Evolutionary conservation across 2,888 invertebrate species (phyloP).

Genomic region (Cosmia pyralina): DNA sequence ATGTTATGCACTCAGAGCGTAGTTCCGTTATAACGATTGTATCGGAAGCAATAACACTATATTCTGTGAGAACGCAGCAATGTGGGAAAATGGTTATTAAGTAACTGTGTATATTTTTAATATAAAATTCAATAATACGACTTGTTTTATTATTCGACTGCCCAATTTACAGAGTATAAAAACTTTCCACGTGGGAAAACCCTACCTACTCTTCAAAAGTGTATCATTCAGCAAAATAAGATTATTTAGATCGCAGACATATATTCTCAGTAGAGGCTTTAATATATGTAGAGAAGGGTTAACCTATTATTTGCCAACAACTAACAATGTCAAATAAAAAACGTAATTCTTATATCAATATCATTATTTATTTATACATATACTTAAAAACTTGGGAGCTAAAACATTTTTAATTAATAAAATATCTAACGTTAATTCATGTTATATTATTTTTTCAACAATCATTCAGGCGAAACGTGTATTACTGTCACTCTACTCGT

Average conservation of each 20-base stretch:
- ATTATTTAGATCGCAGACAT: no score
- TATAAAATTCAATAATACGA: constrained; percentile 75
- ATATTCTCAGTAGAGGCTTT: background rate
- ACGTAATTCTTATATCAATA: constrained; percentile 76
- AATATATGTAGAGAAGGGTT: background rate
- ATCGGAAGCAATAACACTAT: constrained; percentile 77
- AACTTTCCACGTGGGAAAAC: background rate
- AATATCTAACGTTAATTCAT: constrained; percentile 80
- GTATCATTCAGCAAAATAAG: background rate
- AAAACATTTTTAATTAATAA: constrained; percentile 85
- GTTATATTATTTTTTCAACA: constrained; percentile 76
- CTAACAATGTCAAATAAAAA: constrained; percentile 39
- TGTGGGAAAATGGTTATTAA: constrained; percentile 70
- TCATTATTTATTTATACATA: constrained; percentile 82
- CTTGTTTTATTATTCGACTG: constrained; percentile 52
- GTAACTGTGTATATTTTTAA: constrained; percentile 84
- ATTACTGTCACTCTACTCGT: constrained; percentile 73
- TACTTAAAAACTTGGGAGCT: constrained; percentile 87
- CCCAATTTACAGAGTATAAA: background rate
- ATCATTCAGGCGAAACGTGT: constrained; percentile 73
- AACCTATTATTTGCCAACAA: background rate
- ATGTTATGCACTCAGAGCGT: constrained; percentile 62
- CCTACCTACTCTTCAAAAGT: background rate
- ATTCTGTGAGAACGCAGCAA: constrained; percentile 65
- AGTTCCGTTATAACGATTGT: constrained; percentile 50